Evolutionary conservation across 2,888 invertebrate species (phyloP).

Genomic region (Erpobdella octoculata): DNA sequence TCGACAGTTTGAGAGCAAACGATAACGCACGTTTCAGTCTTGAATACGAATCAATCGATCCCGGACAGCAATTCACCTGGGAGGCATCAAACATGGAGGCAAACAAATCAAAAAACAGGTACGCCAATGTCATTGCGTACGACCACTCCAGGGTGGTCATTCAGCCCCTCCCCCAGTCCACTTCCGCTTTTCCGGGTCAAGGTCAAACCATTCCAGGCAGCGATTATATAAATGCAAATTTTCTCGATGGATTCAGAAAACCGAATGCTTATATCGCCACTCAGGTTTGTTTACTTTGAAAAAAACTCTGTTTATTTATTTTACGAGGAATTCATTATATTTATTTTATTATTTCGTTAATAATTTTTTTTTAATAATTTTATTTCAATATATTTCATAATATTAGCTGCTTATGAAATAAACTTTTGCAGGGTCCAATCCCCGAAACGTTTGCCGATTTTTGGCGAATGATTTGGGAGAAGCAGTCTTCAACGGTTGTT

Average conservation of each 20-base stretch:
- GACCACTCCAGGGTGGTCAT: constrained; percentile 67
- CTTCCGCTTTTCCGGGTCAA: not conserved
- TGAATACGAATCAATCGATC: constrained; percentile 95
- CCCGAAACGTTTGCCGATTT: constrained; percentile 96
- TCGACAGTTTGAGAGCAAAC: constrained; percentile 85
- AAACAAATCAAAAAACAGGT: constrained; percentile 96
- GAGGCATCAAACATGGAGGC: constrained; percentile 95
- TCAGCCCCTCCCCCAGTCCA: constrained; percentile 51
- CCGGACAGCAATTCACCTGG: constrained; percentile 99
- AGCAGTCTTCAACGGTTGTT: constrained; percentile 83
- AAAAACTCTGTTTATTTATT: not conserved
- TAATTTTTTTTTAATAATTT: not conserved
- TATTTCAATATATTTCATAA: not conserved
- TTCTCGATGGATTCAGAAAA: constrained; percentile 95
- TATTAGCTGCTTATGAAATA: not conserved
- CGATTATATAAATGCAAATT: constrained; percentile 98
- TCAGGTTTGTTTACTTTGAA: constrained; percentile 55
- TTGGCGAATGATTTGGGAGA: constrained; percentile 99
- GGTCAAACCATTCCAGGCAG: constrained; percentile 68
- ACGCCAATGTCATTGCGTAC: constrained; percentile 97
- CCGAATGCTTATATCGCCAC: constrained; percentile 98
- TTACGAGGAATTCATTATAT: not conserved
- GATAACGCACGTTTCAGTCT: constrained; percentile 96
- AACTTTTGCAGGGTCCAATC: constrained; percentile 68
- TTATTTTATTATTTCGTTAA: not conserved